Conservation (phyloP, 2,888 invertebrate species). For the Drosophila merina region DNA sequence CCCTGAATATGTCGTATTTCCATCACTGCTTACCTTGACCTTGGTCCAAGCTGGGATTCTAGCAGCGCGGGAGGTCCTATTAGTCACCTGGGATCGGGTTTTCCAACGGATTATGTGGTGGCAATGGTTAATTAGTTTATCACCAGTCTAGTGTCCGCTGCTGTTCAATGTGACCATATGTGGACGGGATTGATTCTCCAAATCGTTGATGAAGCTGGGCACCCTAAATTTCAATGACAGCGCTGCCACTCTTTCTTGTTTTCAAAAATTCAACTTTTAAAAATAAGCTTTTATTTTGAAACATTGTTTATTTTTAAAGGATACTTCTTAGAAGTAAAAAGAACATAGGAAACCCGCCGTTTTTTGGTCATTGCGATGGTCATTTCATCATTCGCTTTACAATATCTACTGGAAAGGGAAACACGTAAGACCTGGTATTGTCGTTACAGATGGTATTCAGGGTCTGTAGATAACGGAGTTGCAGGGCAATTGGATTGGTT, state of each 20-base stretch:
- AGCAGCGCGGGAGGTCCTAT: not conserved
- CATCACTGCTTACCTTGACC: constrained; percentile 41
- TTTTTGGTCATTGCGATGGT: not conserved
- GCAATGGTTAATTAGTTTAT: constrained; percentile 65
- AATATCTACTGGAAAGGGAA: constrained; percentile 64
- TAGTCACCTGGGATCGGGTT: not conserved
- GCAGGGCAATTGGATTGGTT: constrained; percentile 63
- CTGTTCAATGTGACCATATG: constrained; percentile 19
- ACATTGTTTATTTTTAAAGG: no score
- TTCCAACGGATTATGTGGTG: constrained; percentile 54
- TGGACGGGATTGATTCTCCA: not conserved
- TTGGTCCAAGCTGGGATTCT: constrained; percentile 11
- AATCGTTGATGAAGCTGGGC: not conserved
- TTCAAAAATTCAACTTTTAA: not conserved
- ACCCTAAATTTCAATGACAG: not conserved
- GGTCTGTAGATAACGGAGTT: constrained; percentile 67
- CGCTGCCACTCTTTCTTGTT: not conserved
- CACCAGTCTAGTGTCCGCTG: constrained; percentile 28
- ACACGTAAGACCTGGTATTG: constrained; percentile 54
- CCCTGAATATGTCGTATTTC: constrained; percentile 1
- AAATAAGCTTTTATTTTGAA: no score
- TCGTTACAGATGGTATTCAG: constrained; percentile 64
- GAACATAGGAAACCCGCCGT: no score
- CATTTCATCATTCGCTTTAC: constrained; percentile 44
- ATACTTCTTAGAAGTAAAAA: no score